phyloP scores from a whole-genome alignment of 2,888 invertebrate species.

The Shargacucullia verbasci region DNA sequence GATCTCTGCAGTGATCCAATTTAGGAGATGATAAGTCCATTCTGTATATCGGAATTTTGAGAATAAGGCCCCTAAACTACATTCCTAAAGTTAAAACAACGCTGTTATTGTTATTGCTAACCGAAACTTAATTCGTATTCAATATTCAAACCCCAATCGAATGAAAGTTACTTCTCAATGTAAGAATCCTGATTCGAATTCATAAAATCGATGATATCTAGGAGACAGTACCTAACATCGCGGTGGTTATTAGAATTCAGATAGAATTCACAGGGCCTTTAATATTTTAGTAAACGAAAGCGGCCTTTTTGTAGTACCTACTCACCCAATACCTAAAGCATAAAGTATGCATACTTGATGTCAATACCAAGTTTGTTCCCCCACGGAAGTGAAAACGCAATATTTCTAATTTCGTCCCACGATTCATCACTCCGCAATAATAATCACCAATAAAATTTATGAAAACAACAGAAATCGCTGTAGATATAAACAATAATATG shows the following conservation, averaged over 20 bases:
- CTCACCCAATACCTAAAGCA: slow-evolving; percentile 17
- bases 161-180: slow-evolving; percentile 34
- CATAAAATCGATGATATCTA: slow-evolving; percentile 36
- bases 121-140: slow-evolving; percentile 8
- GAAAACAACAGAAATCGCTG: slow-evolving; percentile 32
- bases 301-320: slow-evolving; percentile 11
- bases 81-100: slow-evolving; percentile 6
- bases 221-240: slow-evolving; percentile 9
- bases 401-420: slow-evolving; percentile 19
- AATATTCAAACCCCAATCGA: slow-evolving; percentile 30
- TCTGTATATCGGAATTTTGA: too few relatives aligned
- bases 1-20: too few relatives aligned
- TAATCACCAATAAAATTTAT: slow-evolving; percentile 36
- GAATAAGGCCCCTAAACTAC: neutral
- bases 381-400: slow-evolving; percentile 16
- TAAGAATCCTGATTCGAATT: slow-evolving; percentile 38
- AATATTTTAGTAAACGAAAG: slow-evolving; percentile 45
- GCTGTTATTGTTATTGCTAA: slow-evolving; percentile 2
- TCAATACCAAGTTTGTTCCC: slow-evolving; percentile 19
- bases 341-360: slow-evolving; percentile 25
- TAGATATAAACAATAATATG: slow-evolving; percentile 29
- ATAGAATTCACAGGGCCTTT: slow-evolving; percentile 29
- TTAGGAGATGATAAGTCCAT: too few relatives aligned
- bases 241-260: slow-evolving; percentile 40
- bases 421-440: slow-evolving; percentile 32